These are phyloP conservation scores for Rhopalosiphum padi DNA, from an alignment of 1,140 invertebrate species.

Conservation along the genomic window DNA sequence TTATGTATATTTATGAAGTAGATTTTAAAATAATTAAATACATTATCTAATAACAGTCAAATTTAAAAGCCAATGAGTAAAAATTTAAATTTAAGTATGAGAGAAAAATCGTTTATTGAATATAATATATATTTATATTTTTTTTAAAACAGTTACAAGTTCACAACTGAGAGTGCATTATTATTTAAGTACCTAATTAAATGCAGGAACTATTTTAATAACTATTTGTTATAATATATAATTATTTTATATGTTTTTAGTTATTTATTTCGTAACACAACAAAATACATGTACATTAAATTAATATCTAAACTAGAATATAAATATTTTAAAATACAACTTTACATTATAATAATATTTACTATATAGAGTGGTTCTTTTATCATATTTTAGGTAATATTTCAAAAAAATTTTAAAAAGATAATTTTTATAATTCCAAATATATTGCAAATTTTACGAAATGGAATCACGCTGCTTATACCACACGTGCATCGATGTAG, in stretches of 20 bases:
- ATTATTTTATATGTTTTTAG: background rate
- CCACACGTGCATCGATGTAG: too few species aligned
- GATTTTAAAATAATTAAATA: background rate
- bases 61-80: background rate
- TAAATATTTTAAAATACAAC: background rate
- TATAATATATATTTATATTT: too few species aligned
- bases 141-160: background rate
- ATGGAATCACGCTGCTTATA: background rate
- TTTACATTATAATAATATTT: background rate
- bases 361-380: too few species aligned
- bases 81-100: background rate
- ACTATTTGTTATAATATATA: background rate
- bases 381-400: background rate
- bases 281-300: background rate
- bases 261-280: background rate
- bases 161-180: background rate
- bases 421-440: background rate
- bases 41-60: background rate
- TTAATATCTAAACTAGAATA: background rate
- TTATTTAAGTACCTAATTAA: too few species aligned
- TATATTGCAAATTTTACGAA: background rate
- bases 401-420: too few species aligned
- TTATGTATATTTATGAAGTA: background rate
- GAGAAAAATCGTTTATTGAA: too few species aligned
- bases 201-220: background rate